Evolutionary conservation across 2,888 invertebrate genomes (phyloP), one percentile per base, ranked within the genome.

Genomic region (Fragum sueziense): DNA sequence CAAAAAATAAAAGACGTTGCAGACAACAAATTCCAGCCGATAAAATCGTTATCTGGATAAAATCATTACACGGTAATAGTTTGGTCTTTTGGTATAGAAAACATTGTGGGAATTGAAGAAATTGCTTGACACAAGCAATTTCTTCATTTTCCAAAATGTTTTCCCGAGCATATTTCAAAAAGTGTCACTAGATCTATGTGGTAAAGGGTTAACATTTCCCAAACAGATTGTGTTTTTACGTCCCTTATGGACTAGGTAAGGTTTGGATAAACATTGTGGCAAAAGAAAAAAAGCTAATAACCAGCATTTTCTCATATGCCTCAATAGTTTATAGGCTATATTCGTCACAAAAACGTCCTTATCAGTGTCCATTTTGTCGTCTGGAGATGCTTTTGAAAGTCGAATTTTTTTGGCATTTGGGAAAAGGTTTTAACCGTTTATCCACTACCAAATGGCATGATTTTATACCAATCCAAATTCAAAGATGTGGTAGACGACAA

Each of bases 91-190:
- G 25, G 29, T 27, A 31, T 2, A 61, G 61, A 29, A 61, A 61
- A 61, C 61, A 61, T 29, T 61, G 27, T 61, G 61, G 61, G 31
- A 27, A 61, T 29, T 29, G 27, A 25, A 61, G 61, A 61, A 61
- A 61, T 20, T 29, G 61, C 27, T 29, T 17, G 31, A 17, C 7
- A 11, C 52, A 52, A 52, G 52, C n/a, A 11, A 52, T 52, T 37
- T 6, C 14, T 37, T 37, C 37, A 37, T 37, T 37, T 37, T 37
- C 6, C 37, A n/a, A n/a, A n/a, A n/a, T n/a, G n/a, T n/a, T n/a
- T n/a, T n/a, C n/a, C n/a, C n/a, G n/a, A n/a, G n/a, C n/a, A n/a
- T n/a, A n/a, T n/a, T n/a, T n/a, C n/a, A n/a, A n/a, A n/a, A n/a
- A n/a, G n/a, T n/a, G n/a, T n/a, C n/a, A n/a, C n/a, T n/a, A n/a